Base-by-base conservation (phyloP, 2,797 vertebrate genomes). In the Sphenodon punctatus region DNA sequence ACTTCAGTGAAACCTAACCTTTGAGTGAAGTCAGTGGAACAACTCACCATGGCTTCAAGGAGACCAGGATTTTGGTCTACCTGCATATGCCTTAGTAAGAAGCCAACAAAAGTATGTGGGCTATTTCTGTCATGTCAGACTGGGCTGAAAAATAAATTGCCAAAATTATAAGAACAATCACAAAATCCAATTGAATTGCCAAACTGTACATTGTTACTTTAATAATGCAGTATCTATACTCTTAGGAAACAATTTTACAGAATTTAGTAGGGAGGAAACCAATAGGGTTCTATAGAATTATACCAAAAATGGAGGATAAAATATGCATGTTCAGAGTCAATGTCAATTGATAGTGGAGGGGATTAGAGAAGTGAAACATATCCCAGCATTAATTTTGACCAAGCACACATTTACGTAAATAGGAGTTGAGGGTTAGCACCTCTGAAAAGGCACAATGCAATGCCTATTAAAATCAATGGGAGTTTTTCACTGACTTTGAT, bases 81-180 rank as follows among this genome's bases (percentile, higher is more conserved):
- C 36, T 65, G 7, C 30, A n/a, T 53, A n/a, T 78, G 78, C n/a
- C 19, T 38, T 53, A 72, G n/a, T 74, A 87, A 90, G 84, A 20
- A 78, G 80, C 81, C 30, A 41, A 41, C 71, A 80, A 73, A 32
- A n/a, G 32, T 25, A 42, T 20, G 45, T n/a, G 67, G 64, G 11
- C 39, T 60, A 49, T 56, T n/a, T n/a, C n/a, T n/a, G n/a, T n/a
- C n/a, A n/a, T n/a, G n/a, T n/a, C n/a, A n/a, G n/a, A n/a, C n/a
- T n/a, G n/a, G n/a, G n/a, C n/a, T n/a, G n/a, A n/a, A n/a, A n/a
- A n/a, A n/a, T n/a, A n/a, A n/a, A n/a, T n/a, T n/a, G n/a, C n/a
- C n/a, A n/a, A n/a, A n/a, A n/a, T 87, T 67, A 64, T 75, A 42
- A 70, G 7, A 80, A 70, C 27, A 80, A 76, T 27, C 81, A 65